Percentiles rank a stretch among this genome's conserved stretches.
Evolutionary conservation across 2,113 vertebrate genomes (phyloP).

Genomic region (Corythaeola cristata): DNA sequence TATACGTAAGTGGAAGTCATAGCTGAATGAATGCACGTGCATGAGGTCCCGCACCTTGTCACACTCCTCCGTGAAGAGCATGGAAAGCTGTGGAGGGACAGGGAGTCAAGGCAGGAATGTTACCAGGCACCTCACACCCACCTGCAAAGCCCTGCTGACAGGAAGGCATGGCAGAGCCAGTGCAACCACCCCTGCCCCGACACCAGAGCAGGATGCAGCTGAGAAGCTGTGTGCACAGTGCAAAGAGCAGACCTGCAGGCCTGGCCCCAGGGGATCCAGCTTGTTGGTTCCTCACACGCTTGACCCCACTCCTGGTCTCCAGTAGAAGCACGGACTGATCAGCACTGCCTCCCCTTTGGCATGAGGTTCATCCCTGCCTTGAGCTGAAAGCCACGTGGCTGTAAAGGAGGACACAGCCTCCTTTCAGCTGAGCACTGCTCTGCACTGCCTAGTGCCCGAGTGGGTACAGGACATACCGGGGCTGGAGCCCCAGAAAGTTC

Average conservation of each 20-base stretch:
- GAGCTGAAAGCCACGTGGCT: neutral
- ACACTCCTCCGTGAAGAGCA: conserved; percentile 98
- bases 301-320: neutral
- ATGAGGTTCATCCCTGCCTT: neutral
- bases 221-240: neutral
- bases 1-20: conserved; percentile 97
- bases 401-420: neutral
- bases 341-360: neutral
- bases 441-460: neutral
- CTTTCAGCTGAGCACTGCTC: neutral
- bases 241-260: neutral
- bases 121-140: neutral
- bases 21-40: conserved; percentile 98
- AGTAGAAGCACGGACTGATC: neutral
- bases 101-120: neutral
- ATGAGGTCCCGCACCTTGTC: conserved; percentile 97
- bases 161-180: neutral
- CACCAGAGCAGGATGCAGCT: neutral
- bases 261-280: neutral
- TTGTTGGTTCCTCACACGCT: neutral
- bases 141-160: neutral
- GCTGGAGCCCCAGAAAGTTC: neutral
- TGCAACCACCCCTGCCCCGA: neutral
- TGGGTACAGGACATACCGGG: neutral
- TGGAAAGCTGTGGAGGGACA: conserved; percentile 84